Conservation (phyloP, 2,888 invertebrate species). For the Carpatolechia fugitivella region DNA sequence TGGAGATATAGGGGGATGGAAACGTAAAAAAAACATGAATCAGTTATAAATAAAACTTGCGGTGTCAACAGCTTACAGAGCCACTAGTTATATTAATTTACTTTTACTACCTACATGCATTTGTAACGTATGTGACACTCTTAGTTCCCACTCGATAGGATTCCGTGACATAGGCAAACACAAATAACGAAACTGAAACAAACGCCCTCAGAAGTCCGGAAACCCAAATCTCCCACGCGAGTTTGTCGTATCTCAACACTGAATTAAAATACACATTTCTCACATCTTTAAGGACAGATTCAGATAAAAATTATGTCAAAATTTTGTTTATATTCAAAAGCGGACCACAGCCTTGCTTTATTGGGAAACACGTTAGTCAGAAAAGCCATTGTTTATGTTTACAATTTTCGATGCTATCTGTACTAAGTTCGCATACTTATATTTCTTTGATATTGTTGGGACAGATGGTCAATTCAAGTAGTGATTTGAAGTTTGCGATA, state of each 20-base stretch:
- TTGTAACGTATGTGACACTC: too few relatives aligned
- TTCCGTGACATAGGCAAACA: too few relatives aligned
- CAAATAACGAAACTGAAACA: too few relatives aligned
- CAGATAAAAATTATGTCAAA: not conserved
- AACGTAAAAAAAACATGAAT: too few relatives aligned
- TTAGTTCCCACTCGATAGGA: too few relatives aligned
- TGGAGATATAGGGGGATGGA: too few relatives aligned
- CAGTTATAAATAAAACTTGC: too few relatives aligned
- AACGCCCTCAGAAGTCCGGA: too few relatives aligned
- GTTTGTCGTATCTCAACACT: not conserved
- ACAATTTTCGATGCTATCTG: slow-evolving; percentile 9
- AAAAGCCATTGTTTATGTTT: slow-evolving; percentile 1
- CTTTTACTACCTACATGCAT: too few relatives aligned
- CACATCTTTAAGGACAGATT: not conserved
- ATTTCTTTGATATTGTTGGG: too few relatives aligned
- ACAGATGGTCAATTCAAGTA: not conserved
- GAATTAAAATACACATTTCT: not conserved
- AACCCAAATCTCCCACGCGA: not conserved
- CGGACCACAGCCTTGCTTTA: not conserved
- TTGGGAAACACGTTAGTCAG: not conserved
- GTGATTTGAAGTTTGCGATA: not conserved
- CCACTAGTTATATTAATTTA: too few relatives aligned
- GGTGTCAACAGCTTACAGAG: too few relatives aligned
- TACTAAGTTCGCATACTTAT: slow-evolving; percentile 7
- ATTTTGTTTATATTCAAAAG: not conserved